These are phyloP conservation scores for Artemisiospiza belli DNA, from an alignment of 2,113 vertebrate species.

Conservation along the genomic window DNA sequence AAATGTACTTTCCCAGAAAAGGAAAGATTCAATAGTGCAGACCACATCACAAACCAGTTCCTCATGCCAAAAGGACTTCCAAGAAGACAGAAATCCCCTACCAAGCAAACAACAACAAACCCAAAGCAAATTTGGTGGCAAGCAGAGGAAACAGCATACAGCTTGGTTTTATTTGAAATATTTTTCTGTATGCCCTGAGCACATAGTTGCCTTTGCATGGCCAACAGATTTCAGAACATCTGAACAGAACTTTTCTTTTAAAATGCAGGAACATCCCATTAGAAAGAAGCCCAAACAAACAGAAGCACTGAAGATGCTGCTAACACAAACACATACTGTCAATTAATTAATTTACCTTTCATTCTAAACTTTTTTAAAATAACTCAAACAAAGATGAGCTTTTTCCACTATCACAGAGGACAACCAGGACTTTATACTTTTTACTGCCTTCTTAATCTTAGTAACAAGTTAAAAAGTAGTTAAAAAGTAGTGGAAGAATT, in stretches of 20 bases:
- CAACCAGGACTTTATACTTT: not conserved
- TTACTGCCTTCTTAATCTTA: not conserved
- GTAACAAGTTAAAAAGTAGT: not conserved
- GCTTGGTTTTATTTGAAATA: constrained; percentile 17
- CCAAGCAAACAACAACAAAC: constrained; percentile 5
- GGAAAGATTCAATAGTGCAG: not conserved
- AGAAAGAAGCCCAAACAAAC: not conserved
- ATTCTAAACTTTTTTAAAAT: not conserved
- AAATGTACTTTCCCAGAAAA: not conserved
- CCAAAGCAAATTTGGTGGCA: constrained; percentile 13
- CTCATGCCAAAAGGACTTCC: not conserved
- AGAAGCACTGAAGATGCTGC: not conserved
- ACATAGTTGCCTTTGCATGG: not conserved
- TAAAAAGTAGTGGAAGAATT: not conserved
- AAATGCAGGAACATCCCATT: not conserved
- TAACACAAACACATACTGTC: not conserved
- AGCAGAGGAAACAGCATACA: not conserved
- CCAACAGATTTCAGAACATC: not conserved
- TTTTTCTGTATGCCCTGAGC: not conserved
- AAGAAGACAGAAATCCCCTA: constrained; percentile 25
- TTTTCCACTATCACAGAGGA: not conserved
- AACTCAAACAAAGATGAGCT: not conserved
- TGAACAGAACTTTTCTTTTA: not conserved
- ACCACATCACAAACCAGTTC: constrained; percentile 14
- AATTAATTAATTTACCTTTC: not conserved